Base-by-base conservation (phyloP, 2,888 invertebrate species). In the Odontomyia ornata region DNA sequence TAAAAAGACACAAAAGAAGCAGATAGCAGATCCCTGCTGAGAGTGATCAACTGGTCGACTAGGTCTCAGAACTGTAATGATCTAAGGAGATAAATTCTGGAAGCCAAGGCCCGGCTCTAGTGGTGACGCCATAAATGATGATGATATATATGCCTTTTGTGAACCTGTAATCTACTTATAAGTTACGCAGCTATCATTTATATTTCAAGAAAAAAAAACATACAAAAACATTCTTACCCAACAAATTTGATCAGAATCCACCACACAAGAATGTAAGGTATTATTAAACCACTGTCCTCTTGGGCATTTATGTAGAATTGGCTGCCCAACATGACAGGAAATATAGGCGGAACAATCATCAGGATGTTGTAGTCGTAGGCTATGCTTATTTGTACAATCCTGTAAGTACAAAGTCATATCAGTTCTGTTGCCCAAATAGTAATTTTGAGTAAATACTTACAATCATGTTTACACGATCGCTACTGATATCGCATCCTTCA, bases 341-440 rank as follows among this genome's bases (percentile, higher is more conserved):
- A 71, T 71, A 52, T 71, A 71, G 11, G 71, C 52, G 7, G 71
- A 71, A 71, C 71, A 71, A 27, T 71, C 71, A 25, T 47, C 71
- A 5, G 71, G 71, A 47, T 71, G 71, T 25, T 46, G 47, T 11
- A 25, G 25, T 1, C 71, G 71, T 1, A 71, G n/a, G 25, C 46
- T 15, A n/a, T 71, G 71, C 47, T 71, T 71, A 27, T 71, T 47
- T 27, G 47, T 23, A n/a, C 71, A 71, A 47, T 71, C 71, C 71
- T 71, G 23, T 25, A 23, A n/a, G 7, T 60, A 7, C 1, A 43
- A 43, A 9, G 43, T 7, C 43, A 43, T 43, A n/a, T n/a, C n/a
- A n/a, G n/a, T n/a, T n/a, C n/a, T n/a, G n/a, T 36, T 36, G 36
- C 36, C 36, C 5, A 36, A 36, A 36, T 5, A 9, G 36, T 36